Conservation (phyloP, 64 coral and sea anemone species). For the Montipora foliosa region DNA sequence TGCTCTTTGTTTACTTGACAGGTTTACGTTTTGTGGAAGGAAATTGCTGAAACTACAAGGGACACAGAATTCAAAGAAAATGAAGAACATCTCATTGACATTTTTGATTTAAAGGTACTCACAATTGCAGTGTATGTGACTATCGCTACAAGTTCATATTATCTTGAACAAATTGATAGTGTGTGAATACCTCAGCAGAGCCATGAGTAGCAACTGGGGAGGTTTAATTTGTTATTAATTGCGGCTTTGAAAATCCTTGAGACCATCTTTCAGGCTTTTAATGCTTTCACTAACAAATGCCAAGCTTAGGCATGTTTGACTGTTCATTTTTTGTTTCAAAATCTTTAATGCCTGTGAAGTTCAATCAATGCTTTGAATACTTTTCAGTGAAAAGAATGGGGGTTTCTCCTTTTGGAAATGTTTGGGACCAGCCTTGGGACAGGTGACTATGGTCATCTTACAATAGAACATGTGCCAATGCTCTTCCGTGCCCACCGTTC, state of each 20-base stretch:
- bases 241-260: too few relatives aligned
- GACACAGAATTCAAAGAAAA: conserved; percentile 16
- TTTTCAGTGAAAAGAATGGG: conserved; percentile 67
- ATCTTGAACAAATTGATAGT: neutral
- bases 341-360: too few relatives aligned
- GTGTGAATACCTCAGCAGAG: neutral
- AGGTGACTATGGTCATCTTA: conserved; percentile 54
- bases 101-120: conserved; percentile 37
- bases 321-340: too few relatives aligned
- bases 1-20: neutral
- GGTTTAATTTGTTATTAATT: neutral
- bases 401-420: conserved; percentile 27
- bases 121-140: neutral
- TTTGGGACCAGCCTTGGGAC: conserved; percentile 46
- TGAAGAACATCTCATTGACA: conserved; percentile 40
- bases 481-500: neutral
- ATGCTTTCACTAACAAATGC: too few relatives aligned
- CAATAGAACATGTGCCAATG: conserved; percentile 40
- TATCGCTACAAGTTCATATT: neutral
- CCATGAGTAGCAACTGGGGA: neutral
- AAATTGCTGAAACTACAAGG: conserved; percentile 10
- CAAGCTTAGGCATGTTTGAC: too few relatives aligned
- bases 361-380: neutral
- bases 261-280: too few relatives aligned
- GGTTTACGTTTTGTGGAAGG: neutral